Conservation (phyloP, 1,140 invertebrate genomes). For the Temnothorax nylanderi region DNA sequence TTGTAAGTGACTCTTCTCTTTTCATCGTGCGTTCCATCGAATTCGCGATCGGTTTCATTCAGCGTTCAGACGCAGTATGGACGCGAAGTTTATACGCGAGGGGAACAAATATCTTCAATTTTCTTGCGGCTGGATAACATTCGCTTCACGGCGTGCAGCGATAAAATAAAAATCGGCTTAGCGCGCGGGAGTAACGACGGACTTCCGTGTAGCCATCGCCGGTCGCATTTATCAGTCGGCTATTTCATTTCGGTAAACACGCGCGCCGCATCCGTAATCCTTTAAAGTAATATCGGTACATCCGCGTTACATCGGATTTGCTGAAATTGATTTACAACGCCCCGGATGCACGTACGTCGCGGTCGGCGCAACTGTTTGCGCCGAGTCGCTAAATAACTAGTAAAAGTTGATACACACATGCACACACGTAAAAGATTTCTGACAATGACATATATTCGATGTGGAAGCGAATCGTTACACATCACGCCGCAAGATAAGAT, state of each 20-base stretch:
- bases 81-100: constrained; percentile 27
- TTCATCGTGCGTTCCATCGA: constrained; percentile 6
- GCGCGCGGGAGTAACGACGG: constrained; percentile 45
- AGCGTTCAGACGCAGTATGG: neutral
- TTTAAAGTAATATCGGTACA: constrained; percentile 52
- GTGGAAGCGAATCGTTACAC: neutral
- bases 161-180: constrained; percentile 58
- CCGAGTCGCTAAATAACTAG: constrained; percentile 18
- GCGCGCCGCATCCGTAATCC: constrained; percentile 48
- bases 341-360: neutral
- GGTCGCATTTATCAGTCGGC: constrained; percentile 49
- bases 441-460: neutral
- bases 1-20: neutral
- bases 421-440: neutral
- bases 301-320: constrained; percentile 42
- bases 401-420: neutral
- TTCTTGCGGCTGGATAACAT: constrained; percentile 40
- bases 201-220: constrained; percentile 15
- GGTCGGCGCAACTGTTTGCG: neutral
- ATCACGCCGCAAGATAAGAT: neutral
- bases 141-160: constrained; percentile 36
- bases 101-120: constrained; percentile 43
- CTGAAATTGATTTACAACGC: constrained; percentile 51
- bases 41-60: constrained; percentile 23
- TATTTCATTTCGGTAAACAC: constrained; percentile 50